Percentiles rank a stretch among this genome's conserved stretches.
phyloP scores from a whole-genome alignment of 2,113 vertebrate genomes.

The Nerophis ophidion region DNA sequence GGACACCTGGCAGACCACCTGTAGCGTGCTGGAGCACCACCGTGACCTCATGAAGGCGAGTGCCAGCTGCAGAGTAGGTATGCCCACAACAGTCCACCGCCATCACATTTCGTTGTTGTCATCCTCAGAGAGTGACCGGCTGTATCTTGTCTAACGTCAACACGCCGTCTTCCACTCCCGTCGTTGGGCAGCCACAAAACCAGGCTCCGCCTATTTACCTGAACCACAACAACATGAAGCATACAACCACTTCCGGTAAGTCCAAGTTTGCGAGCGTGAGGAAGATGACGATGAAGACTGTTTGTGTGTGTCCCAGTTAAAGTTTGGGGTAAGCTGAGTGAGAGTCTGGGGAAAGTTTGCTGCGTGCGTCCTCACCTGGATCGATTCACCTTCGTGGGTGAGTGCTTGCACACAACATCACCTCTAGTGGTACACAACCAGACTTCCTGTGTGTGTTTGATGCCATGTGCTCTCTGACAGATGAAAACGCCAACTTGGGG shows the following conservation, averaged over 20 bases:
- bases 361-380: conserved; percentile 92
- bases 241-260: conserved; percentile 85
- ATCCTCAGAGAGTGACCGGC: conserved; percentile 88
- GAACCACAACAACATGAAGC: conserved; percentile 77
- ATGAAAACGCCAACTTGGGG: conserved; percentile 96
- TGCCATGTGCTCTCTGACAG: conserved; percentile 56
- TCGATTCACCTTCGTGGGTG: conserved; percentile 95
- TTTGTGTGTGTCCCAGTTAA: conserved; percentile 74
- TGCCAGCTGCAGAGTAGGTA: background rate
- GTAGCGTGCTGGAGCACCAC: conserved; percentile 94
- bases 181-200: conserved; percentile 91
- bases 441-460: background rate
- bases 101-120: no score
- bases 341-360: conserved; percentile 90
- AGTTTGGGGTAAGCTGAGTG: conserved; percentile 89
- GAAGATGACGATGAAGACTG: background rate
- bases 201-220: conserved; percentile 85
- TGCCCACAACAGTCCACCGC: no score
- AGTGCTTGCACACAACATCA: conserved; percentile 17
- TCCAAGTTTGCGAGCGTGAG: background rate
- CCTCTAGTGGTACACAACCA: no score
- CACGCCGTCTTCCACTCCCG: conserved; percentile 89
- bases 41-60: conserved; percentile 96
- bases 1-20: conserved; percentile 97
- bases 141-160: conserved; percentile 98